phyloP scores from a whole-genome alignment of 1,140 invertebrate genomes.

The Lucilia sericata region DNA sequence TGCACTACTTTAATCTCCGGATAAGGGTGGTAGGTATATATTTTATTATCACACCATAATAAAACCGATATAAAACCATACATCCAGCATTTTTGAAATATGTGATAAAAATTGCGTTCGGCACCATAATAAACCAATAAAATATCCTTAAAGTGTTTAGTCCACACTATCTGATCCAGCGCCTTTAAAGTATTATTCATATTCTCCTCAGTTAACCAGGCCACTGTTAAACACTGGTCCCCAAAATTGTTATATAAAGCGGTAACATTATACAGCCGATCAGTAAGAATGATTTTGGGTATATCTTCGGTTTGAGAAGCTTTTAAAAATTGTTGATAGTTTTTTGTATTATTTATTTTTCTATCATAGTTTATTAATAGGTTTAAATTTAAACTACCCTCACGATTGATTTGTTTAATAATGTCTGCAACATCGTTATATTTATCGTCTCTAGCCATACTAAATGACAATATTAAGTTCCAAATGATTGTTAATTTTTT shows the following conservation, averaged over 20 bases:
- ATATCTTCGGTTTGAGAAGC: not conserved
- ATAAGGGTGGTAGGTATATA: constrained; percentile 22
- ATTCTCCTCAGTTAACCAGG: not conserved
- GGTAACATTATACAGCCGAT: not conserved
- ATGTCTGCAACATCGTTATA: not conserved
- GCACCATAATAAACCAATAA: not conserved
- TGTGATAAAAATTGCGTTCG: not conserved
- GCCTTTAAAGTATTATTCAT: not conserved
- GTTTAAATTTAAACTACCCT: not conserved
- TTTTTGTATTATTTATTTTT: not conserved
- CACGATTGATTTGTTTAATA: not conserved
- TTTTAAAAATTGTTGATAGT: not conserved
- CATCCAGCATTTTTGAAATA: constrained; percentile 2
- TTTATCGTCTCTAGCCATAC: not conserved
- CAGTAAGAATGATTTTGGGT: not conserved
- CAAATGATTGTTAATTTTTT: not conserved
- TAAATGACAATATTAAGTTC: not conserved
- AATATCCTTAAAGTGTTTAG: not conserved
- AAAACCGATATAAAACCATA: not conserved
- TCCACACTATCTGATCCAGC: not conserved
- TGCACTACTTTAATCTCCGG: not conserved
- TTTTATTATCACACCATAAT: not conserved
- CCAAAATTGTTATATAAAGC: not conserved
- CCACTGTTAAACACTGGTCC: not conserved
- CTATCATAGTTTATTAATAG: not conserved